Conservation (phyloP, 2,113 vertebrate genomes). For the Paramormyrops kingsleyae region DNA sequence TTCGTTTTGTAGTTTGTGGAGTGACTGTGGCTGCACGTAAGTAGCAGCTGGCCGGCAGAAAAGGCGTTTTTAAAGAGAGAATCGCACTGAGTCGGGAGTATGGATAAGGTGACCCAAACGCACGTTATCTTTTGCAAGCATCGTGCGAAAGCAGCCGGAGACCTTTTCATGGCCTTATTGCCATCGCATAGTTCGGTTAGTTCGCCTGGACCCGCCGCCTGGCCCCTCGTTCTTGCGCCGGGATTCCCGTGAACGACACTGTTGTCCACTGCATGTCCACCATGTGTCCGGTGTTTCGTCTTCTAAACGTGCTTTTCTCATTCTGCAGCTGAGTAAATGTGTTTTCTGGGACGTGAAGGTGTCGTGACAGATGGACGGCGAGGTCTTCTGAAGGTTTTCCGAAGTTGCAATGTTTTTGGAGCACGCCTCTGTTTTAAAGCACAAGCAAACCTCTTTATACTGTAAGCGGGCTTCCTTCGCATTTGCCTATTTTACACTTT, state of each 20-base stretch:
- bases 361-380: not conserved
- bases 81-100: not conserved
- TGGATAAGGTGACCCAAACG: not conserved
- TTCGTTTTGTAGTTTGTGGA: not conserved
- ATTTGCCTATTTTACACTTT: not conserved
- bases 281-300: not conserved
- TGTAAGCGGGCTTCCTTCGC: not conserved
- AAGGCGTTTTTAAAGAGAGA: not conserved
- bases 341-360: not conserved
- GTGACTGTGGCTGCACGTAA: not conserved
- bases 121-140: not conserved
- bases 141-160: not conserved
- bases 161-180: not conserved
- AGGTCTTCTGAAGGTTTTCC: constrained; percentile 2
- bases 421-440: not conserved
- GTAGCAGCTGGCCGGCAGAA: not conserved
- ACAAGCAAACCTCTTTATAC: constrained; percentile 3
- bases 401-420: constrained; percentile 16
- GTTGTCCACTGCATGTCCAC: not conserved
- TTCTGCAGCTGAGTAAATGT: constrained; percentile 4
- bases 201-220: not conserved
- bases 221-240: not conserved
- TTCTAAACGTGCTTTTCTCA: not conserved
- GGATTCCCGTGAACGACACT: not conserved
- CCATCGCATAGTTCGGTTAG: not conserved